These are phyloP conservation scores for Tinea semifulvella DNA, from an alignment of 2,888 invertebrate genomes.

Conservation along the genomic window DNA sequence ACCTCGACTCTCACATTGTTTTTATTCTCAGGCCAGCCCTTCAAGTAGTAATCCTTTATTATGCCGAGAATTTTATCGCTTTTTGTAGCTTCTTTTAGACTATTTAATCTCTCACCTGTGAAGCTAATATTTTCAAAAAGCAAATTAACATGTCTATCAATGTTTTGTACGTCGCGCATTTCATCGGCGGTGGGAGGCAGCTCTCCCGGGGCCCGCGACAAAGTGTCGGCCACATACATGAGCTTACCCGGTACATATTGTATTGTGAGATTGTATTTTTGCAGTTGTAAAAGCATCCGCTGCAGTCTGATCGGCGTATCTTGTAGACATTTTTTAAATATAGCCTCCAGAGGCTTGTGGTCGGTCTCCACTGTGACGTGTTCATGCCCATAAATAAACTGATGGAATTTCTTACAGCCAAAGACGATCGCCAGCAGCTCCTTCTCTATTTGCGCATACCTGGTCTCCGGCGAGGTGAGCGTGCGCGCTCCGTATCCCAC, in stretches of 20 bases:
- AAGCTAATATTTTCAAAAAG: background rate
- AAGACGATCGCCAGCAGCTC: slow-evolving; percentile 21
- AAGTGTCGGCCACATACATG: slow-evolving; percentile 26
- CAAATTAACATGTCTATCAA: background rate
- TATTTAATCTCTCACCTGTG: background rate
- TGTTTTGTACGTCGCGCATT: slow-evolving; percentile 10
- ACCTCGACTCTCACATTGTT: background rate
- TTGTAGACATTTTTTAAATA: slow-evolving; percentile 25
- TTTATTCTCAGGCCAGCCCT: slow-evolving; percentile 1
- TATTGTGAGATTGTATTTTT: slow-evolving; percentile 24
- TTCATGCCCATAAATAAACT: slow-evolving; percentile 21
- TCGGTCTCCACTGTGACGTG: slow-evolving; percentile 25
- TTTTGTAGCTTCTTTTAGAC: too few species aligned
- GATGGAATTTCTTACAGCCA: slow-evolving; percentile 20
- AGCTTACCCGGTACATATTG: slow-evolving; percentile 25
- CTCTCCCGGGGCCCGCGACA: slow-evolving; percentile 24
- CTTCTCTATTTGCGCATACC: slow-evolving; percentile 21
- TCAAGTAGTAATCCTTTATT: background rate
- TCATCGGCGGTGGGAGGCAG: slow-evolving; percentile 15
- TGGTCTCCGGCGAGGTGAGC: slow-evolving; percentile 16
- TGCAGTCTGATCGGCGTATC: slow-evolving; percentile 24
- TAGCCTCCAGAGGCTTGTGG: slow-evolving; percentile 28
- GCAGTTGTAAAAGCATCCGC: slow-evolving; percentile 25
- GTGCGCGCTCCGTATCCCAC: slow-evolving; percentile 18
- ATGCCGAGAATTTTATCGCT: background rate